Base-by-base conservation (phyloP, 2,888 invertebrate genomes). In the Drosophila rubida region DNA sequence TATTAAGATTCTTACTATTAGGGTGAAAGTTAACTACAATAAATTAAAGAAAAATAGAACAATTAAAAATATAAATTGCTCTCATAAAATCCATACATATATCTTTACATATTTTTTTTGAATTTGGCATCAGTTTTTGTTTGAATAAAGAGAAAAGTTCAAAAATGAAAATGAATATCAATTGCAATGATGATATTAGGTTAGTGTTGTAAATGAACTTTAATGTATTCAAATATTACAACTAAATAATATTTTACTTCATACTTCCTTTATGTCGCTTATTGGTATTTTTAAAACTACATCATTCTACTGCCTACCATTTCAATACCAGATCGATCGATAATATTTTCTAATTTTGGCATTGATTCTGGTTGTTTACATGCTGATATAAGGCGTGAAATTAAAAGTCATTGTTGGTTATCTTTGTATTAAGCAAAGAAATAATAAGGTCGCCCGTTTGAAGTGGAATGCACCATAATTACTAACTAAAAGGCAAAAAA, bases 1-100 rank as follows among this genome's bases (percentile, higher is more conserved):
- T 69, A 63, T 65, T 77, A 68, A 68, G 63, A 42, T 44, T 53
- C 35, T 62, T 39, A 37, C 2, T 13, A 41, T 32, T 66, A 70
- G 63, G 68, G 53, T 30, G 35, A 73, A 68, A 63, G 30, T 65
- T 64, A 73, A 66, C 39, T 62, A 66, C 63, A 80, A 80, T 77
- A 80, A 77, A 83, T 66, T 50, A 25, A 50, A 27, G 37, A 44
- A 44, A 42, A 44, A 42, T 63, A 66, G 46, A 51, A 50, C 51
- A 75, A 13, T 37, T 37, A 13, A 14, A 13, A 14, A 37, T 30
- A 11, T 30, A 58, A 39, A 14, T 23, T 22, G 2, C 30, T 19
- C 35, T 19, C 39, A 27, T 50, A 37, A 13, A 53, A 6, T 13
- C 9, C 13, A 13, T 4, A 23, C 23, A 23, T 23, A 23, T n/a